Evolutionary conservation across 1,140 invertebrate species (phyloP).

Genomic region (Lineus longissimus): DNA sequence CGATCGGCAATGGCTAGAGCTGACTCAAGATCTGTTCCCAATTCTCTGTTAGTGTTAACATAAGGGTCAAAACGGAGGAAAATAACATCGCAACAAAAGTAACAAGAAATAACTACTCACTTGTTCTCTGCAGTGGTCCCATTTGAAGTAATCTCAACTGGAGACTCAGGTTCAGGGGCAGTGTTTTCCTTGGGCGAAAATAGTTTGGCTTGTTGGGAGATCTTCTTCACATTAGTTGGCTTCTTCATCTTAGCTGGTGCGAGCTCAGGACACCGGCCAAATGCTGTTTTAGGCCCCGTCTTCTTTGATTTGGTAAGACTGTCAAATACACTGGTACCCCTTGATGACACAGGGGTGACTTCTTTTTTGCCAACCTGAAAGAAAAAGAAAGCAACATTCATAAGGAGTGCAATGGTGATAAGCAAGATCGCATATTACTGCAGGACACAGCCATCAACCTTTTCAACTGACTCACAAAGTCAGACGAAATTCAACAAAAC

Average conservation of each 20-base stretch:
- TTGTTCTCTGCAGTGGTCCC: background rate
- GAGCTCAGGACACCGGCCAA: background rate
- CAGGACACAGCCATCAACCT: background rate
- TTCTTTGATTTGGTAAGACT: conserved; percentile 37
- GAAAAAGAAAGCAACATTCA: background rate
- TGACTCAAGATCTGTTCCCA: too few relatives aligned
- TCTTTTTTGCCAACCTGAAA: conserved; percentile 13
- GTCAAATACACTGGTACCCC: conserved; percentile 48
- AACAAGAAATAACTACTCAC: background rate
- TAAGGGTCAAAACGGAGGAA: too few relatives aligned
- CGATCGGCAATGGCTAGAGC: too few relatives aligned
- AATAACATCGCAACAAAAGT: too few relatives aligned
- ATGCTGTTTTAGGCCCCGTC: background rate
- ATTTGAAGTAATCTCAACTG: background rate
- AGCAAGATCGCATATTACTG: too few relatives aligned
- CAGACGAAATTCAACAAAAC: too few relatives aligned
- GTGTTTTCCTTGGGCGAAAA: background rate
- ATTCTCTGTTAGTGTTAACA: too few relatives aligned
- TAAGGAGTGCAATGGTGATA: too few relatives aligned
- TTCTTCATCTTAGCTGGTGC: background rate
- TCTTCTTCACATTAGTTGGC: conserved; percentile 7
- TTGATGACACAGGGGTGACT: conserved; percentile 17
- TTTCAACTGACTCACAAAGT: too few relatives aligned
- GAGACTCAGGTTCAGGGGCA: background rate
- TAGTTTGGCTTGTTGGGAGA: background rate